Conservation (phyloP, 2,797 vertebrate genomes). For the Labroides dimidiatus region DNA sequence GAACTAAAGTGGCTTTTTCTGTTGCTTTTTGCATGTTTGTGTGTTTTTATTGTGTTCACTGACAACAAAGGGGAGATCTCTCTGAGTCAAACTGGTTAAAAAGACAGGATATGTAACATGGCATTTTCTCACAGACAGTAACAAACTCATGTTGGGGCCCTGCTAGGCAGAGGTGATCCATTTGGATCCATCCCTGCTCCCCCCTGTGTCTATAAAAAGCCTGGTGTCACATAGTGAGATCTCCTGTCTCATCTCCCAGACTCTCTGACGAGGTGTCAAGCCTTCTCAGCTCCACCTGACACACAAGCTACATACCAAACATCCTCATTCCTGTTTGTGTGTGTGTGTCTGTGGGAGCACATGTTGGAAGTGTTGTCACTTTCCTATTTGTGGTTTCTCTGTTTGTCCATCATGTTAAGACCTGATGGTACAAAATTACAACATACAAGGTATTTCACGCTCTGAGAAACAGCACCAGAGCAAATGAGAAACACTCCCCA, state of each 20-base stretch:
- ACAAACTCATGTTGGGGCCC: slow-evolving; percentile 41
- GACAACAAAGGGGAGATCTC: background rate
- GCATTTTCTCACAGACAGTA: slow-evolving; percentile 26
- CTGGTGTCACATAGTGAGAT: slow-evolving; percentile 70
- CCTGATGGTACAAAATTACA: slow-evolving; percentile 9
- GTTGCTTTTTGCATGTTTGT: too few relatives aligned
- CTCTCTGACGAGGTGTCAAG: slow-evolving; percentile 82
- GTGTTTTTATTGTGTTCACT: too few relatives aligned
- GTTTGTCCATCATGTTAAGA: slow-evolving; percentile 48
- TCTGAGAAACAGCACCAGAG: slow-evolving; percentile 7
- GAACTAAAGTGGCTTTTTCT: too few relatives aligned
- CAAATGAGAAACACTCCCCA: slow-evolving; percentile 21
- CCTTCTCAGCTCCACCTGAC: slow-evolving; percentile 75
- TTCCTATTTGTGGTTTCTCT: slow-evolving; percentile 54
- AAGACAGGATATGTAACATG: slow-evolving; percentile 13
- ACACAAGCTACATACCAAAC: slow-evolving; percentile 80
- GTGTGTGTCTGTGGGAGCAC: slow-evolving; percentile 37
- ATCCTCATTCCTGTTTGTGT: slow-evolving; percentile 79
- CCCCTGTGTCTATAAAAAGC: slow-evolving; percentile 75
- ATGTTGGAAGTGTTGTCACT: slow-evolving; percentile 62
- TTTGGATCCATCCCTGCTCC: slow-evolving; percentile 64
- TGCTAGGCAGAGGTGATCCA: slow-evolving; percentile 55
- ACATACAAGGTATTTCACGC: background rate
- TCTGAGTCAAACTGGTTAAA: background rate
- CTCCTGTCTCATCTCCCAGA: slow-evolving; percentile 70